These are phyloP conservation scores for Atta colombica DNA, from an alignment of 1,140 invertebrate species.

Conservation along the genomic window DNA sequence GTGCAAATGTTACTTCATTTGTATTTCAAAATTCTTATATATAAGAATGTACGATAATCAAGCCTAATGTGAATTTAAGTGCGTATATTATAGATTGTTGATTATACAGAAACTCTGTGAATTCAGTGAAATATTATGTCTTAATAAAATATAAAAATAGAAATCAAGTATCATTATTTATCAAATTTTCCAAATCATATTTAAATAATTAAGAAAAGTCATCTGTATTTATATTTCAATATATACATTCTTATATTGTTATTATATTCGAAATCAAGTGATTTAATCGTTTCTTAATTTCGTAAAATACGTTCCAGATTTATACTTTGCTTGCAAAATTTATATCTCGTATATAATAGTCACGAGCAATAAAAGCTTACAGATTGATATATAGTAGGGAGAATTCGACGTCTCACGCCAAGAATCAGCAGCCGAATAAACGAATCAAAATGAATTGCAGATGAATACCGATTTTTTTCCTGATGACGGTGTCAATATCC, in stretches of 20 bases:
- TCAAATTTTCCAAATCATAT: neutral
- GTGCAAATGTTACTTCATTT: conserved; percentile 8
- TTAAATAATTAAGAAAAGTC: neutral
- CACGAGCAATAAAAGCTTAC: neutral
- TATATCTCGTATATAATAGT: conserved; percentile 1
- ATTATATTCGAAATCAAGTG: neutral
- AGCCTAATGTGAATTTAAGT: neutral
- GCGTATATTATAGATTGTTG: neutral
- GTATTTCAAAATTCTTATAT: conserved; percentile 17
- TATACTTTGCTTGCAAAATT: conserved; percentile 14
- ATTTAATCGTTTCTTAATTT: conserved; percentile 1
- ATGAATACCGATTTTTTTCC: neutral
- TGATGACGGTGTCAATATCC: neutral
- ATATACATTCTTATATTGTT: neutral
- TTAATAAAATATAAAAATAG: conserved; percentile 13
- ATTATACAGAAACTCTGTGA: neutral
- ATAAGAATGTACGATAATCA: neutral
- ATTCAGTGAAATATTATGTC: neutral
- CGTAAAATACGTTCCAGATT: neutral
- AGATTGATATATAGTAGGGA: conserved; percentile 1
- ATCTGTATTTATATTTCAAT: neutral
- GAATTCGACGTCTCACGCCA: conserved; percentile 10
- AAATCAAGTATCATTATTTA: neutral
- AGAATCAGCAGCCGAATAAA: neutral
- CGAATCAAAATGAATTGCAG: conserved; percentile 17